Evolutionary conservation across 2,888 invertebrate genomes (phyloP).

Genomic region (Drosophila melanosoma): DNA sequence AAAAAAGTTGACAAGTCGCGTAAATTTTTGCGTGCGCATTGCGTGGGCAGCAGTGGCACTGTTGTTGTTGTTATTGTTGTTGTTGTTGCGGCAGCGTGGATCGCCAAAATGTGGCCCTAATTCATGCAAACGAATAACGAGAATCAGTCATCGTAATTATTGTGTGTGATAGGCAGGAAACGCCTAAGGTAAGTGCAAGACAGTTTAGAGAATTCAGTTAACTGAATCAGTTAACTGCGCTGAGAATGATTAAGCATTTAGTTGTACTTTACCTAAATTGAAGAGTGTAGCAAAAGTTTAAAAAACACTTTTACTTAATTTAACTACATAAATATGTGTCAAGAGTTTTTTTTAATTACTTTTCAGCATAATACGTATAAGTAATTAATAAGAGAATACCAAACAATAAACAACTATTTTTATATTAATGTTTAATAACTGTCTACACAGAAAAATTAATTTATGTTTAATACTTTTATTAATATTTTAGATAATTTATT

Average conservation of each 20-base stretch:
- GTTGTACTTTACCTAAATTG: not conserved
- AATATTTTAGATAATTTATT: too few relatives aligned
- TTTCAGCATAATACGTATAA: not conserved
- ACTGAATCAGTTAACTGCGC: conserved; percentile 6
- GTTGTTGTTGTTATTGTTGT: conserved; percentile 25
- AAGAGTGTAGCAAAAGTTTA: not conserved
- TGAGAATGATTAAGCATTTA: not conserved
- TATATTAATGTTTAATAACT: not conserved
- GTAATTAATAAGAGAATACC: too few relatives aligned
- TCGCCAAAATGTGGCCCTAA: conserved; percentile 78
- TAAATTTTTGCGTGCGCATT: conserved; percentile 73
- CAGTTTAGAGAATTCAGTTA: conserved; percentile 5
- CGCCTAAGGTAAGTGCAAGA: conserved; percentile 56
- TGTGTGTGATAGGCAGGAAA: conserved; percentile 61
- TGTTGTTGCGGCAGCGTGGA: conserved; percentile 33
- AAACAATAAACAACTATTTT: not conserved
- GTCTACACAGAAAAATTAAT: not conserved
- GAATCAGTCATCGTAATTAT: conserved; percentile 48
- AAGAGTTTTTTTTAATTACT: not conserved
- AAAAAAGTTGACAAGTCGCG: conserved; percentile 77
- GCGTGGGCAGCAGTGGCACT: conserved; percentile 65
- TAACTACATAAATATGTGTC: not conserved
- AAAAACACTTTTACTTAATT: not conserved
- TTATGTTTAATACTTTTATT: not conserved
- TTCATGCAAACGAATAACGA: conserved; percentile 65